Conservation (phyloP, 1,140 invertebrate species). For the Musca domestica region DNA sequence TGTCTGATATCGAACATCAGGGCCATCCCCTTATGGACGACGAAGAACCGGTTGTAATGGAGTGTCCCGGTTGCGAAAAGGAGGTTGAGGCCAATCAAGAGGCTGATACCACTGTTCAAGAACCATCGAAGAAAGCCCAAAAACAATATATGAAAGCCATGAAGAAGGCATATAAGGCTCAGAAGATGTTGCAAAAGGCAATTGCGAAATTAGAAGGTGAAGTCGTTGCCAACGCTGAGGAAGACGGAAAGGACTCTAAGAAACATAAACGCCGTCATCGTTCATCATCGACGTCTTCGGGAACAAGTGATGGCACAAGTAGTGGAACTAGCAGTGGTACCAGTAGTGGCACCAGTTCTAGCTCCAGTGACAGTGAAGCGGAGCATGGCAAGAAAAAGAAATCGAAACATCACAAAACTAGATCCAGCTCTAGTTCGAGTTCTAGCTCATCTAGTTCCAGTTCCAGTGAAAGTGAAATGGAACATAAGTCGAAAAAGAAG, state of each 20-base stretch:
- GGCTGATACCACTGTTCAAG: background rate
- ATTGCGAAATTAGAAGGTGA: conserved; percentile 31
- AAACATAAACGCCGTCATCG: background rate
- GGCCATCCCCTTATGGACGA: background rate
- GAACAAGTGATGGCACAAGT: conserved; percentile 31
- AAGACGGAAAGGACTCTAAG: conserved; percentile 28
- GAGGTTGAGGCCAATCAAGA: background rate
- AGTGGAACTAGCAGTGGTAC: conserved; percentile 29
- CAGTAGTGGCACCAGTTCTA: conserved; percentile 27
- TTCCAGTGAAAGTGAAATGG: conserved; percentile 15
- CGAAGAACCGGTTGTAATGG: conserved; percentile 27
- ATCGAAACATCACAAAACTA: background rate
- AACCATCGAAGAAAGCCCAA: background rate
- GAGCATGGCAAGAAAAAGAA: too few relatives aligned
- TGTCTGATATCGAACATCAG: conserved; percentile 24
- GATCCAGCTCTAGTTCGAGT: conserved; percentile 23
- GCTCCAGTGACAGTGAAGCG: conserved; percentile 20
- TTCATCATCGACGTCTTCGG: background rate
- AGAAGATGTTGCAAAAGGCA: conserved; percentile 35
- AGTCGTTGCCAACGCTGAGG: conserved; percentile 33
- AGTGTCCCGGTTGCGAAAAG: conserved; percentile 24
- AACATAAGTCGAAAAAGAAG: background rate
- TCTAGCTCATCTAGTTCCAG: conserved; percentile 27
- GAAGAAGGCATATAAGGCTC: conserved; percentile 37
- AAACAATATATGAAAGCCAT: conserved; percentile 32